phyloP scores from a whole-genome alignment of 2,797 vertebrate genomes.

The Halcyon badia region DNA sequence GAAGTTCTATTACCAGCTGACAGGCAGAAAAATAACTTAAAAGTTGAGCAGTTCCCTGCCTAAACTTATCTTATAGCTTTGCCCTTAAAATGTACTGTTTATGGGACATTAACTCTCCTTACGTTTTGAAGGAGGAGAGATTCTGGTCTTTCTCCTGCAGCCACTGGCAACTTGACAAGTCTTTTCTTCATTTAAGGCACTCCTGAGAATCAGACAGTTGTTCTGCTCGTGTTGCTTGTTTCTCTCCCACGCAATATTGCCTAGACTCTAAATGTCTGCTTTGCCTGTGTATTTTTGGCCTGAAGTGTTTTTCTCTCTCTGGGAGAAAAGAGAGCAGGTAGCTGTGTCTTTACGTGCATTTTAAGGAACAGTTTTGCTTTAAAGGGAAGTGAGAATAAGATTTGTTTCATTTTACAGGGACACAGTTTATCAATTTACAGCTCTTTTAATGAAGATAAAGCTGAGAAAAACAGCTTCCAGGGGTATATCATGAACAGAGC shows the following conservation, averaged over 20 bases:
- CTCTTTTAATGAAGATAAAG: neutral
- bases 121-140: neutral
- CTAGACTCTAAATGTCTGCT: neutral
- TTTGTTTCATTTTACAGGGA: neutral
- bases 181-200: neutral
- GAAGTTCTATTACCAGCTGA: neutral
- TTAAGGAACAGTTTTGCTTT: neutral
- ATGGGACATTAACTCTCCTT: neutral
- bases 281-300: neutral
- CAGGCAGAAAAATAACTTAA: neutral
- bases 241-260: neutral
- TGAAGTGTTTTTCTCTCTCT: neutral
- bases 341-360: neutral
- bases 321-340: neutral
- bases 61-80: neutral
- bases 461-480: neutral
- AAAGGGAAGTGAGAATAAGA: neutral
- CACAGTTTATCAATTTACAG: neutral
- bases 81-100: neutral
- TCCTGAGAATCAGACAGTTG: neutral
- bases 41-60: neutral
- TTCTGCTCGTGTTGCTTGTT: neutral
- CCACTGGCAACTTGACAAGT: neutral
- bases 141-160: neutral
- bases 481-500: neutral